Base-by-base conservation (phyloP, 2,888 invertebrate species). In the Hemithea aestivaria region DNA sequence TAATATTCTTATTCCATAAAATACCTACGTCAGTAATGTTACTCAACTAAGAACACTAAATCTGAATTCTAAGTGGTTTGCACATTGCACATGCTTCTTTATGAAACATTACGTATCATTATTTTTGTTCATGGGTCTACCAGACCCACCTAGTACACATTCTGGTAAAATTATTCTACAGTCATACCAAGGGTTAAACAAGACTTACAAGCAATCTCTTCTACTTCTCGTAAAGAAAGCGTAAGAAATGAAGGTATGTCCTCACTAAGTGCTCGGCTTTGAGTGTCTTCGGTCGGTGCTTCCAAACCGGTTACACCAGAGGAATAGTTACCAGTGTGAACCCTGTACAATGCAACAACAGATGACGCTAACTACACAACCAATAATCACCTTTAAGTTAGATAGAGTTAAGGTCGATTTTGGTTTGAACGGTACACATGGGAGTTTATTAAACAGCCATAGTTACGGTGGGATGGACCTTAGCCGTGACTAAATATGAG, bases 401-500 rank as follows among this genome's bases (percentile, higher is more conserved):
- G 1, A 16, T 34, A 24, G 35, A 7, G 21, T 34, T 44, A 45
- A 27, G 39, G 44, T 10, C 21, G 22, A 6, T 34, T 49, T 40
- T 48, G 7, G 27, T 5, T 7, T 6, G 7, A 11, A 2, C 6
- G 10, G 23, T 28, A 9, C 25, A 7, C 12, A 33, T 42, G 51
- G 57, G 69, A 62, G 60, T 63, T 68, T 73, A 73, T 69, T 69
- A 75, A 69, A 61, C 64, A 61, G 60, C 60, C 66, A 71, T 72
- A 72, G 73, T 69, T 64, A 62, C 61, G 58, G 59, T 60, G 65
- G 62, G 67, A 66, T 57, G 66, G 63, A 61, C 62, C 63, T 55
- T 55, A 53, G 55, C 79, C 80, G 70, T 81, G 76, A 79, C 82
- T 81, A 79, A 83, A 80, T 73, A 72, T 66, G 60, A 63, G 72